Conservation (phyloP, 2,797 vertebrate genomes). For the Sebastes cheni region DNA sequence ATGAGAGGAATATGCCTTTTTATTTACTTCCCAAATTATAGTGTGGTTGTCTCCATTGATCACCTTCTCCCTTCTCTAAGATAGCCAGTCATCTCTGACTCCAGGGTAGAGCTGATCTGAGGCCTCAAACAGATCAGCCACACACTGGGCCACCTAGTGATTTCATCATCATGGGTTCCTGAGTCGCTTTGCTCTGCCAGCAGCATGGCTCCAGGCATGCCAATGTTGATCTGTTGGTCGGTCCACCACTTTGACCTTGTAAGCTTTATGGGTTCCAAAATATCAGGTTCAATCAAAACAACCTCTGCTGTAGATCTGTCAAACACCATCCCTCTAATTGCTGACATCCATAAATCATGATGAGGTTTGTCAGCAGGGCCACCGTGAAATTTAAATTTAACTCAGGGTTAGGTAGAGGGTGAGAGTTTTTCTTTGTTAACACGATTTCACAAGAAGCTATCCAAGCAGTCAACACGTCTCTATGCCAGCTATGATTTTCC, state of each 20-base stretch:
- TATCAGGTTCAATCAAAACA: neutral
- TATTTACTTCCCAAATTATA: slow-evolving; percentile 30
- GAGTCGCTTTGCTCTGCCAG: neutral
- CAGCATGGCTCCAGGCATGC: neutral
- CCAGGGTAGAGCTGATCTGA: slow-evolving; percentile 22
- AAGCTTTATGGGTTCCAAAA: neutral
- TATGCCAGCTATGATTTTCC: neutral
- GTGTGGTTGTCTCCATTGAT: slow-evolving; percentile 23
- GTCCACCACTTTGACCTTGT: neutral
- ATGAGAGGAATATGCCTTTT: slow-evolving; percentile 30
- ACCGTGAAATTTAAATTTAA: neutral
- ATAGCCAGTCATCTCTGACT: slow-evolving; percentile 20
- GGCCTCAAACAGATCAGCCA: slow-evolving; percentile 9
- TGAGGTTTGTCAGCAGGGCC: neutral
- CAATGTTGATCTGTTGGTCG: neutral
- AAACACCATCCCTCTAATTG: neutral
- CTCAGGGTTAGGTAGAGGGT: neutral
- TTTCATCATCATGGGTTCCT: slow-evolving; percentile 13
- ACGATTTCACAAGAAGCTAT: neutral
- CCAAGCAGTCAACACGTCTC: neutral
- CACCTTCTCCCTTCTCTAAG: neutral
- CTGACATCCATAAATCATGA: neutral
- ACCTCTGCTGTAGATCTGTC: neutral
- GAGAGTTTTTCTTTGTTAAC: neutral
- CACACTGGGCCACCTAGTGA: slow-evolving; percentile 22